A percentile compares a stretch with the other conserved stretches of the same genome.
These are phyloP conservation scores for Drosophila phalerata DNA, from an alignment of 2,888 invertebrate species.

Conservation along the genomic window DNA sequence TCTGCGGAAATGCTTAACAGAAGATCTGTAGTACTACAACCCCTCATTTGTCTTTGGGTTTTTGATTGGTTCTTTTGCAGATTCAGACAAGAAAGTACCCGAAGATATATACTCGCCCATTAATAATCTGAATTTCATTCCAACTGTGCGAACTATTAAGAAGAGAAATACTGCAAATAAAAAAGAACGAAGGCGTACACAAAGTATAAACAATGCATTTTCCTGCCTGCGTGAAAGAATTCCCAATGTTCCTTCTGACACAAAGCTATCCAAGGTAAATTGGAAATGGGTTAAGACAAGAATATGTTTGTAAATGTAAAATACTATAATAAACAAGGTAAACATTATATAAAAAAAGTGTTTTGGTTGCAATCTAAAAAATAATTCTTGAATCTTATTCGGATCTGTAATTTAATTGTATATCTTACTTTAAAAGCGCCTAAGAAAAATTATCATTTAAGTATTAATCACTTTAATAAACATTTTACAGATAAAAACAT, in stretches of 20 bases:
- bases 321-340: too few species aligned
- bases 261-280: constrained; percentile 95
- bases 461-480: not conserved
- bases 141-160: constrained; percentile 87
- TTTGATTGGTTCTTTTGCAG: constrained; percentile 40
- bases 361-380: too few species aligned
- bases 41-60: too few species aligned
- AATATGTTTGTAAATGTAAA: too few species aligned
- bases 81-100: constrained; percentile 73
- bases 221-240: constrained; percentile 96
- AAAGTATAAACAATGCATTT: constrained; percentile 98
- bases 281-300: not conserved
- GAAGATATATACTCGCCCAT: constrained; percentile 70
- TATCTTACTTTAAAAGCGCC: not conserved
- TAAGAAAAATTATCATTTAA: not conserved
- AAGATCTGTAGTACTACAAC: too few species aligned
- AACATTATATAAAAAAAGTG: too few species aligned
- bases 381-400: too few species aligned
- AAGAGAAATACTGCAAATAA: constrained; percentile 96
- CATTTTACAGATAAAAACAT: constrained; percentile 93
- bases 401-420: not conserved
- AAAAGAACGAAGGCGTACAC: constrained; percentile 96
- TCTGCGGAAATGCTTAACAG: too few species aligned
- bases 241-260: constrained; percentile 98
- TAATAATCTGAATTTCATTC: constrained; percentile 72